Evolutionary conservation across 2,113 vertebrate genomes (phyloP).

Genomic region (Calypte anna): DNA sequence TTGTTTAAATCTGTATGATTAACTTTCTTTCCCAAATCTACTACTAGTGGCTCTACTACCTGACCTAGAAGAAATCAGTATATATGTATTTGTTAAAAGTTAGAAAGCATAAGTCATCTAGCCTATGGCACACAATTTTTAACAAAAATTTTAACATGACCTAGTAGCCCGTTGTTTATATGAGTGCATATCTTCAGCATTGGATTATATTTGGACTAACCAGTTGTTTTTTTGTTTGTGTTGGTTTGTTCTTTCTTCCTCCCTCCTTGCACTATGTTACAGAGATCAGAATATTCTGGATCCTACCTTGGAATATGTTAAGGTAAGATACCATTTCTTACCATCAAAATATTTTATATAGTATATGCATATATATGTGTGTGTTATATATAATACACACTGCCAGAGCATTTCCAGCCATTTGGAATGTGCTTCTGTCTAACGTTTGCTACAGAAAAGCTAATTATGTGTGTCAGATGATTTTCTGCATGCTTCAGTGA

Average conservation of each 20-base stretch:
- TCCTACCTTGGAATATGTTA: constrained; percentile 83
- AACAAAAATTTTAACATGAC: neutral
- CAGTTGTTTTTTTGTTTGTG: neutral
- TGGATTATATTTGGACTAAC: constrained; percentile 26
- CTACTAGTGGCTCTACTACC: neutral
- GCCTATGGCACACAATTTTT: neutral
- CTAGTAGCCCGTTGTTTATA: neutral
- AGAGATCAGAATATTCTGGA: constrained; percentile 81
- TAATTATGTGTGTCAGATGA: neutral
- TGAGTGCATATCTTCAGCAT: neutral
- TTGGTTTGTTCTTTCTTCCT: neutral
- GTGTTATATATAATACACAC: neutral
- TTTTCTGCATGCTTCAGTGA: neutral
- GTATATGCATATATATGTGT: neutral
- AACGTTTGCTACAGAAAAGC: neutral
- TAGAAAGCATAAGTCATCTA: neutral
- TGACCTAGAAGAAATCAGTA: neutral
- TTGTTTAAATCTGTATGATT: neutral
- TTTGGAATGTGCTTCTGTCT: neutral
- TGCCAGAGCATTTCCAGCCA: neutral
- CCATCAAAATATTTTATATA: neutral
- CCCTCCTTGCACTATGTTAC: neutral
- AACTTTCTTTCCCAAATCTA: neutral
- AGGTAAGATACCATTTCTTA: constrained; percentile 78
- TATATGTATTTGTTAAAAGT: neutral